These are phyloP conservation scores for Hemiscyllium ocellatum DNA, from an alignment of 2,113 vertebrate genomes.

Conservation along the genomic window DNA sequence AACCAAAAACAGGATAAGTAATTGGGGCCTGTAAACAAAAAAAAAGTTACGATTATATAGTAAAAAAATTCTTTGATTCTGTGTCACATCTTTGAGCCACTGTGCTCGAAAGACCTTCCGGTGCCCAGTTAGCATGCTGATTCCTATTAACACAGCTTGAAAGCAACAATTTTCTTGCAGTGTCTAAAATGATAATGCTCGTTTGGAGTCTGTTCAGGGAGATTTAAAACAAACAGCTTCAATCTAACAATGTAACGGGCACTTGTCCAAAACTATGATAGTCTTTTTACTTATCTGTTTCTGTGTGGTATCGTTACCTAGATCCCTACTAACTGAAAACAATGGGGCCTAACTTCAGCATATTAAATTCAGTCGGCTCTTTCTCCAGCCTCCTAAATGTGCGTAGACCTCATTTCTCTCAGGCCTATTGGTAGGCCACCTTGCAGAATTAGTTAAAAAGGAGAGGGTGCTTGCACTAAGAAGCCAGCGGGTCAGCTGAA, in stretches of 20 bases:
- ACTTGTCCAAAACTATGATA: conserved; percentile 56
- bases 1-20: conserved; percentile 73
- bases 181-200: conserved; percentile 59
- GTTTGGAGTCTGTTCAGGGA: conserved; percentile 68
- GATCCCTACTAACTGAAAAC: conserved; percentile 56
- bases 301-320: conserved; percentile 57
- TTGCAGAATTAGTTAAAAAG: too few species aligned
- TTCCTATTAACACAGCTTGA: conserved; percentile 76
- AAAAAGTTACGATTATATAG: conserved; percentile 59
- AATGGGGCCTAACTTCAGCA: background rate
- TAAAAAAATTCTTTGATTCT: conserved; percentile 60
- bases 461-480: background rate
- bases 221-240: conserved; percentile 68
- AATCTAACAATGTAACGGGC: conserved; percentile 68
- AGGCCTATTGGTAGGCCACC: background rate
- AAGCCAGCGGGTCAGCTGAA: background rate
- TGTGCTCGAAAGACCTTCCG: conserved; percentile 68
- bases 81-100: conserved; percentile 69
- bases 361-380: background rate
- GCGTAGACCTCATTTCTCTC: background rate
- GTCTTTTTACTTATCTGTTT: conserved; percentile 39
- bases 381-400: background rate
- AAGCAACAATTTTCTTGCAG: conserved; percentile 68
- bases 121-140: conserved; percentile 73
- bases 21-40: conserved; percentile 67